Evolutionary conservation across 2,797 vertebrate species (phyloP), one percentile per base, ranked within the genome.

Genomic region (Sternotherus odoratus): DNA sequence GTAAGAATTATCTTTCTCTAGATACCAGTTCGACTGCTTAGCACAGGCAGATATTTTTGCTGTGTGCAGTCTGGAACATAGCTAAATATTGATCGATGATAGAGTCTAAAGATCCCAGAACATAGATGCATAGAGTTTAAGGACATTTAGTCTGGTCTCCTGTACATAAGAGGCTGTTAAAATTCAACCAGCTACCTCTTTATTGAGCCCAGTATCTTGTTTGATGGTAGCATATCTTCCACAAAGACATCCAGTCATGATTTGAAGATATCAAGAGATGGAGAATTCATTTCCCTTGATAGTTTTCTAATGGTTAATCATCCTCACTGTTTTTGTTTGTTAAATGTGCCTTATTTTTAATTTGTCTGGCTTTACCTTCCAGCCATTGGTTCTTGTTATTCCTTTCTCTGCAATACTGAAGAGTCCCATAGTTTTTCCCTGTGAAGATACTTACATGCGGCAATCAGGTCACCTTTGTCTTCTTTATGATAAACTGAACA

Each of bases 1-100:
- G 86, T 96, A 91, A 93, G 94, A 93, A 78, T 49, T 79, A 82
- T 93, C 86, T 91, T 90, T 75, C 77, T 95, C 24, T 87, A 69
- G 84, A 80, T 86, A 88, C 48, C 69, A 79, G 2, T 90, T 92
- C 56, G 28, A 15, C 60, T 94, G 83, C 87, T 56, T 74, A 82
- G 80, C 49, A 83, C 80, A 91, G 86, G 87, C 56, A 83, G 85
- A 88, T 26, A 24, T 57, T 92, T 79, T 12, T n/a, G 26, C 95
- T 91, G 53, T 77, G 1, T 86, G 85, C 75, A 53, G 91, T 89
- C 48, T 78, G 69, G 69, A 69, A 87, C 89, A 74, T 48, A 85
- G 94, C 74, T 85, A 72, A 89, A 79, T 79, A 0, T 85, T 95
- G 87, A 85, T 94, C 56, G 80, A 72, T 80, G 80, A 72, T 80